Percentiles rank a stretch among this genome's conserved stretches.
Evolutionary conservation across 2,888 invertebrate genomes (phyloP).

Genomic region (Schrankia costaestrigalis): DNA sequence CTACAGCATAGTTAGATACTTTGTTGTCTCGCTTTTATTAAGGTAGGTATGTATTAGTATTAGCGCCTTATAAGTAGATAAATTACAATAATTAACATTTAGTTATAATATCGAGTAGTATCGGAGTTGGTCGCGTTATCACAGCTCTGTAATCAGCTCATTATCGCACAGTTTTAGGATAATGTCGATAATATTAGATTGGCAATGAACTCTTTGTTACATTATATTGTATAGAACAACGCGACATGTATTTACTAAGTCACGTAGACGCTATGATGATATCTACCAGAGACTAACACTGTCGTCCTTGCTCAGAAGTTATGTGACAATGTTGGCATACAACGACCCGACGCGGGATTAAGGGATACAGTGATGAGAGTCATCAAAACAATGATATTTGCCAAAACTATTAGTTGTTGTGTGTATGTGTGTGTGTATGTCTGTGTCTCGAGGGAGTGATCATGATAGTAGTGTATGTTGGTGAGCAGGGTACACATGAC

Average conservation of each 20-base stretch:
- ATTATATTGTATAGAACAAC: background rate
- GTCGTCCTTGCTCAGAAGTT: too few relatives aligned
- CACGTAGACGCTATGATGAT: conserved; percentile 2
- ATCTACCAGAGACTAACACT: too few relatives aligned
- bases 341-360: conserved; percentile 3
- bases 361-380: conserved; percentile 7
- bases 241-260: conserved; percentile 1
- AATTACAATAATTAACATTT: too few relatives aligned
- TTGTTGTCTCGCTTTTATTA: too few relatives aligned
- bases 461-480: too few relatives aligned
- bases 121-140: too few relatives aligned
- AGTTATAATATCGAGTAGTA: too few relatives aligned
- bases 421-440: conserved; percentile 5
- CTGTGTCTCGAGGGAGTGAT: conserved; percentile 1
- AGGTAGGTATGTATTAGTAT: too few relatives aligned
- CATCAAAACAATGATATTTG: conserved; percentile 22
- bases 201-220: too few relatives aligned
- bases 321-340: too few relatives aligned
- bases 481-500: conserved; percentile 28
- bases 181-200: conserved; percentile 24
- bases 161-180: conserved; percentile 25
- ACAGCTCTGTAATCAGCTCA: conserved; percentile 17
- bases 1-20: too few relatives aligned
- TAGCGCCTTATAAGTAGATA: too few relatives aligned
- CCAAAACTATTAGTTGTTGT: conserved; percentile 1